Percentiles rank a stretch among this genome's conserved stretches.
phyloP scores from a whole-genome alignment of 2,797 vertebrate genomes.

The Lagorchestes hirsutus region DNA sequence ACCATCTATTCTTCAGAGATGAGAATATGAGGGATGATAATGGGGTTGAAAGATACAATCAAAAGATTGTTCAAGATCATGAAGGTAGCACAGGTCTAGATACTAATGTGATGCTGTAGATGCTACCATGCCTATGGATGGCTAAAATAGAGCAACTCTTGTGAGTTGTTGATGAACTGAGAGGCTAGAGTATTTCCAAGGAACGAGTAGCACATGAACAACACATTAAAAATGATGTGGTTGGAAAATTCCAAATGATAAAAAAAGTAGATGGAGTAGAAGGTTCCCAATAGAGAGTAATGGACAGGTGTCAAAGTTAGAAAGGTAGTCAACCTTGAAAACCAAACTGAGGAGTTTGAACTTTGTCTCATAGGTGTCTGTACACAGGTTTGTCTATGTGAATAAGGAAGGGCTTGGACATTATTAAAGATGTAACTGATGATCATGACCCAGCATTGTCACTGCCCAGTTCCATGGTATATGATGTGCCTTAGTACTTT shows the following conservation, averaged over 20 bases:
- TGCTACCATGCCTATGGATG: background rate
- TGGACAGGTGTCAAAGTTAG: background rate
- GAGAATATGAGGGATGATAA: background rate
- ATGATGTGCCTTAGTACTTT: background rate
- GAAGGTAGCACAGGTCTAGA: background rate
- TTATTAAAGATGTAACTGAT: background rate
- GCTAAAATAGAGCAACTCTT: background rate
- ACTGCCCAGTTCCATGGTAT: background rate
- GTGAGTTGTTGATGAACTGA: background rate
- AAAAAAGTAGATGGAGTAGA: background rate
- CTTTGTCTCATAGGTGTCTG: background rate
- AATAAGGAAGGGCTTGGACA: background rate
- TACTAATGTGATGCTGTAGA: background rate
- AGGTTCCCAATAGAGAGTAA: background rate
- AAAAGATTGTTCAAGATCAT: background rate
- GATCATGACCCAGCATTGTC: background rate
- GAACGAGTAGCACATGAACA: background rate
- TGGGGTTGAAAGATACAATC: background rate
- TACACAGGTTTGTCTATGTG: background rate
- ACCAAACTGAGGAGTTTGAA: background rate
- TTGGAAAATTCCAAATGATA: conserved; percentile 1
- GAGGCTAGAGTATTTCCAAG: background rate
- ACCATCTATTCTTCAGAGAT: background rate
- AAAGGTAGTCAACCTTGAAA: background rate
- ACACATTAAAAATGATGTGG: background rate